Conservation (phyloP, 2,888 invertebrate genomes). For the Frankliniella intonsa region DNA sequence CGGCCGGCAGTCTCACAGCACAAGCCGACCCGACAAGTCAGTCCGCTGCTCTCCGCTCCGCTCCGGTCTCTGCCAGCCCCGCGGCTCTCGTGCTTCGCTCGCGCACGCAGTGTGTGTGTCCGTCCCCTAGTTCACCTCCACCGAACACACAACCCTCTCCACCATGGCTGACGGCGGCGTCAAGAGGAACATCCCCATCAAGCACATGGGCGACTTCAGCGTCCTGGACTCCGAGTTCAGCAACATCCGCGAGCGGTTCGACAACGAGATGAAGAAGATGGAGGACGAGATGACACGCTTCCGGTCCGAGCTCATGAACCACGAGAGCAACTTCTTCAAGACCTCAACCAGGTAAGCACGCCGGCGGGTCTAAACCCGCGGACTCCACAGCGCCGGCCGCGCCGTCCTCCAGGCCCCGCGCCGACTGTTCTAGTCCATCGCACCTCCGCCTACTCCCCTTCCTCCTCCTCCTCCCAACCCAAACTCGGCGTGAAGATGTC, state of each 20-base stretch:
- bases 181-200: constrained; percentile 87
- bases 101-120: constrained; percentile 11
- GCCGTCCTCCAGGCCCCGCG: too few species aligned
- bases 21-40: too few species aligned
- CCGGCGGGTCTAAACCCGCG: not conserved
- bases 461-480: too few species aligned
- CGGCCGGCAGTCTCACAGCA: too few species aligned
- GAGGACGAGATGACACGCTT: constrained; percentile 97
- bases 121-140: not conserved
- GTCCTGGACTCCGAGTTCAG: constrained; percentile 95
- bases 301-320: constrained; percentile 86
- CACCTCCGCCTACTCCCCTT: too few species aligned
- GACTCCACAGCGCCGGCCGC: too few species aligned
- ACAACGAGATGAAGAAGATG: constrained; percentile 97
- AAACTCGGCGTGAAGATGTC: too few species aligned
- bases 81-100: not conserved
- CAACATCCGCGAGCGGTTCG: constrained; percentile 91
- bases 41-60: too few species aligned
- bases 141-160: not conserved
- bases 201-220: constrained; percentile 81
- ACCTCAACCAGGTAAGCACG: constrained; percentile 71
- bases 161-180: constrained; percentile 76
- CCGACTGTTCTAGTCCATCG: too few species aligned
- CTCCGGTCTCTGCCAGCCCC: not conserved
- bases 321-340: constrained; percentile 88